Base-by-base conservation (phyloP, 92 coral and sea anemone species). In the Actinostola sp. region DNA sequence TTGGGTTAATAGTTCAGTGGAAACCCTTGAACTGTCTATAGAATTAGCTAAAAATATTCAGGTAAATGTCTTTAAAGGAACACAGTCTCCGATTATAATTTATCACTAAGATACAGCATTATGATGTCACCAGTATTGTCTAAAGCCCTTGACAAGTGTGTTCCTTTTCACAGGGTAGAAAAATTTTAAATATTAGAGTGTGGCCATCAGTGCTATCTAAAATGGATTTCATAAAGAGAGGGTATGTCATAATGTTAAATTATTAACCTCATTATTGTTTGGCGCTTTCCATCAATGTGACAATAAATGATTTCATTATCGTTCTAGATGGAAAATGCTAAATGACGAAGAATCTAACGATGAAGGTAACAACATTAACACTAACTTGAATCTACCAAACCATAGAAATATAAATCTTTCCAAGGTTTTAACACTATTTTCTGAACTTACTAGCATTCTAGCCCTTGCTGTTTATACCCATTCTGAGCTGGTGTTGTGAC, bases 201-300 rank as follows among this genome's bases (percentile, higher is more conserved):
- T 90, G 96, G 96, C 86, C 96, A n/a, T 71, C 89, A 49, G 85
- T 80, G 20, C 68, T 87, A 70, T 63, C 89, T 3, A 86, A 83
- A 75, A 65, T 76, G 19, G 92, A 90, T 57, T 90, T 90, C 54
- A 80, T 90, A 29, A 60, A 53, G 41, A 71, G 63, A 21, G 96
- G 96, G 96, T 90, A 67, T 34, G 79, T 21, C 20, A 27, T 39
- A 33, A 30, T 23, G 1, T 23, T 30, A 20, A 23, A 41, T 11
- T 6, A 26, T n/a, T 20, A 29, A 19, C 1, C 4, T 19, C 52
- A 38, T 10, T 21, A 24, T 39, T 14, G n/a, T 59, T 2, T 7
- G 30, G 45, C 28, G 4, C 16, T 30, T 34, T 11, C 31, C 71
- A 10, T 16, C 12, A 15, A 12, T n/a, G n/a, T 61, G n/a, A 27